phyloP scores from a whole-genome alignment of 1,140 invertebrate genomes.

The Drosophila melanica region DNA sequence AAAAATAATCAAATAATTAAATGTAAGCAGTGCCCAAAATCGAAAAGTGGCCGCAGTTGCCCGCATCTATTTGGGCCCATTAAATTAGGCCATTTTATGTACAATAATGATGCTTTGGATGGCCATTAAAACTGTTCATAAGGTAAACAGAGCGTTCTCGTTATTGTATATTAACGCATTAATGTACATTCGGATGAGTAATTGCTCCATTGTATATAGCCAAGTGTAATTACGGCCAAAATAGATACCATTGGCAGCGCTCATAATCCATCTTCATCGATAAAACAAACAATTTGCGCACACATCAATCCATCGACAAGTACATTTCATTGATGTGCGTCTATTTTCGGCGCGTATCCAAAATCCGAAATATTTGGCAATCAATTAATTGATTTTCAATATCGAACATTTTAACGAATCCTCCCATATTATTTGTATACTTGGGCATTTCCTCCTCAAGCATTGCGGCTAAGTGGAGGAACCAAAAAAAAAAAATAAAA shows the following conservation, averaged over 20 bases:
- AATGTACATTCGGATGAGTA: constrained; percentile 66
- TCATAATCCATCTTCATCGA: constrained; percentile 80
- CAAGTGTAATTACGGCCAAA: constrained; percentile 31
- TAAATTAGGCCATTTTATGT: constrained; percentile 43
- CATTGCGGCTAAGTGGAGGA: constrained; percentile 27
- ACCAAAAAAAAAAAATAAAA: too few relatives aligned
- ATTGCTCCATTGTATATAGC: constrained; percentile 44
- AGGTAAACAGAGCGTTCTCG: constrained; percentile 71
- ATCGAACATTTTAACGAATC: constrained; percentile 45
- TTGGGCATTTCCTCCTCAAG: constrained; percentile 61
- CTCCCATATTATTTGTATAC: constrained; percentile 36
- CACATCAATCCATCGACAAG: constrained; percentile 72
- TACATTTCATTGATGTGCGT: constrained; percentile 55
- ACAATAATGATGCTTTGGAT: constrained; percentile 43
- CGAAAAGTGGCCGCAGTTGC: constrained; percentile 12
- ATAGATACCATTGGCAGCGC: constrained; percentile 40
- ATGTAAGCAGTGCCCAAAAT: constrained; percentile 38
- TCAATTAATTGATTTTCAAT: constrained; percentile 79
- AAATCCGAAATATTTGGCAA: constrained; percentile 67
- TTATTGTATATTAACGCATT: constrained; percentile 73
- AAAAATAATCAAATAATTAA: constrained; percentile 75
- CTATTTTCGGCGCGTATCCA: constrained; percentile 18
- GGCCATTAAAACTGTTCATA: constrained; percentile 73
- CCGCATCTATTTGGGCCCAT: constrained; percentile 41
- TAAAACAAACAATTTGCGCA: constrained; percentile 75